Evolutionary conservation across 2,797 vertebrate species (phyloP).

Genomic region (Varecia variegata): DNA sequence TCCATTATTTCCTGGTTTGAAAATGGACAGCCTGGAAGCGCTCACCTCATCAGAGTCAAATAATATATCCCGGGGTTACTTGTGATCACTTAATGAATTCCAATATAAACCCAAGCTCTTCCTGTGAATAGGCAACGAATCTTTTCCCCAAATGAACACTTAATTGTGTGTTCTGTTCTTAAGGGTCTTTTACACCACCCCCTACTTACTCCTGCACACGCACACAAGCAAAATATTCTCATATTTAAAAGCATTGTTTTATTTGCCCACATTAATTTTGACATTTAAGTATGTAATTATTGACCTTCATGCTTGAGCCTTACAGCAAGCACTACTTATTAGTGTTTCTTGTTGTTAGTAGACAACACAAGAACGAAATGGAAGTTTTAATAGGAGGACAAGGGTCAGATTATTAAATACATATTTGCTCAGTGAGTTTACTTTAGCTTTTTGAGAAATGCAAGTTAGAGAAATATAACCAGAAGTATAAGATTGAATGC

Average conservation of each 20-base stretch:
- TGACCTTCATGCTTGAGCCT: neutral
- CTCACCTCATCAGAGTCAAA: neutral
- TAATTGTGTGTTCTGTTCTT: neutral
- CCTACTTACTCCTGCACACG: neutral
- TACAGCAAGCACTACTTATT: neutral
- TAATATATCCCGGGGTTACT: constrained; percentile 28
- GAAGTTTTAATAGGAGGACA: constrained; percentile 15
- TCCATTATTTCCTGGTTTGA: constrained; percentile 18
- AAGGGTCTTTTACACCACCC: neutral
- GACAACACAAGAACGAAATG: neutral
- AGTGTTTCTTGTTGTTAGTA: neutral
- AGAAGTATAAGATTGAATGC: neutral
- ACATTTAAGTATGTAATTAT: neutral
- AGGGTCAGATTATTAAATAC: neutral
- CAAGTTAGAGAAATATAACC: neutral
- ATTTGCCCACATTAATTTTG: neutral
- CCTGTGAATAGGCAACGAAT: neutral
- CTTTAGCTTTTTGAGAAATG: constrained; percentile 19
- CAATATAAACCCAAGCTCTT: neutral
- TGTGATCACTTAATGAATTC: neutral
- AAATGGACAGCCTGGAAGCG: neutral
- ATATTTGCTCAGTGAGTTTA: constrained; percentile 8
- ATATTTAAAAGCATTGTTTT: neutral
- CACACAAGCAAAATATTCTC: neutral
- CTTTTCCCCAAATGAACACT: neutral